A percentile compares a stretch with the other conserved stretches of the same genome.
Evolutionary conservation across 2,888 invertebrate genomes (phyloP).

Genomic region (Venustoraphidia nigricollis): DNA sequence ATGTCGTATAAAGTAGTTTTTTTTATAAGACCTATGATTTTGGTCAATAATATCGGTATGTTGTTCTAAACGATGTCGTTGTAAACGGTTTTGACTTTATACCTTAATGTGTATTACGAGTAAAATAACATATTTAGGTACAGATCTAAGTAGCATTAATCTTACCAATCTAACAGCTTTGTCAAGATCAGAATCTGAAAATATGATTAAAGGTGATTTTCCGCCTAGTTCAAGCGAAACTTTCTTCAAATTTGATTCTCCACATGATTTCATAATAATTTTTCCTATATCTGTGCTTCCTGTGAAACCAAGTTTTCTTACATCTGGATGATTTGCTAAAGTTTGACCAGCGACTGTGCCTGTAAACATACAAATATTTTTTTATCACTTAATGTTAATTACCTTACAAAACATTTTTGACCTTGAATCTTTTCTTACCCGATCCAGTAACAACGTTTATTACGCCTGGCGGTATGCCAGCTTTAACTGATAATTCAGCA

Average conservation of each 20-base stretch:
- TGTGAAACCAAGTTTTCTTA: slow-evolving; percentile 90
- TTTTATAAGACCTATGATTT: too few relatives aligned
- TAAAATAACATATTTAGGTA: too few relatives aligned
- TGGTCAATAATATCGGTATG: too few relatives aligned
- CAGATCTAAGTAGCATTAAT: background rate
- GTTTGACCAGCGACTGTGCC: slow-evolving; percentile 73
- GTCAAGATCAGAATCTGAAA: slow-evolving; percentile 85
- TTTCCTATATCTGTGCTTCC: slow-evolving; percentile 89
- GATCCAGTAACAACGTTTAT: slow-evolving; percentile 84
- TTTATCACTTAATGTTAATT: background rate
- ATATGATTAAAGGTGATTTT: slow-evolving; percentile 89
- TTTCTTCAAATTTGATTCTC: slow-evolving; percentile 83
- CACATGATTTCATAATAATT: slow-evolving; percentile 82
- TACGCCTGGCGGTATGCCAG: slow-evolving; percentile 92
- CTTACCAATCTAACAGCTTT: slow-evolving; percentile 79
- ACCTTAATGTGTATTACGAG: too few relatives aligned
- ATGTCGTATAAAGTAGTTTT: too few relatives aligned
- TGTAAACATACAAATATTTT: slow-evolving; percentile 12
- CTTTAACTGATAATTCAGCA: slow-evolving; percentile 73
- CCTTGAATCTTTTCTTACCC: slow-evolving; percentile 24
- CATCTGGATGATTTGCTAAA: slow-evolving; percentile 66
- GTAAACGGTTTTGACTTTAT: too few relatives aligned
- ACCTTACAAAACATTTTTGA: background rate
- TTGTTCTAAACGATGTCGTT: too few relatives aligned
- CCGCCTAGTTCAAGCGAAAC: slow-evolving; percentile 90